Percentiles rank a stretch among this genome's conserved stretches.
Conservation (phyloP, 2,888 invertebrate species). For the Petrolisthes cinctipes region DNA sequence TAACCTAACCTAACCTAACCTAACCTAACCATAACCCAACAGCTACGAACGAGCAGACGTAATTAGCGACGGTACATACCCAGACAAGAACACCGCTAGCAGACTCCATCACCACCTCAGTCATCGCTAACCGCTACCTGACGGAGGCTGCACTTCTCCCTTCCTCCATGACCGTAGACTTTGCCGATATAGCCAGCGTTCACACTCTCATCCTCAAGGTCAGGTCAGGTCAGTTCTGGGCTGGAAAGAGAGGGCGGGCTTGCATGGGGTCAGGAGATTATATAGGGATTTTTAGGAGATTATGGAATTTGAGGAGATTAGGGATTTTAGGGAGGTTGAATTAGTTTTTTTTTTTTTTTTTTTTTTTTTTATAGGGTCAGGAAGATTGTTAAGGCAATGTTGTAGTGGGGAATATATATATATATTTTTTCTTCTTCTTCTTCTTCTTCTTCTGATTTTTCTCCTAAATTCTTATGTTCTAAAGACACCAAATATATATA, state of each 20-base stretch:
- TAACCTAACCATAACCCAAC: background rate
- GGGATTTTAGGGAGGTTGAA: too few relatives aligned
- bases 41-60: conserved; percentile 53
- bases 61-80: conserved; percentile 56
- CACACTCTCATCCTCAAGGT: conserved; percentile 59
- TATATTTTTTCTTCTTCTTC: too few relatives aligned
- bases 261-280: background rate
- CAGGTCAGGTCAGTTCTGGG: background rate
- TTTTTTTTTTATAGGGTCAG: too few relatives aligned
- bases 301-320: too few relatives aligned
- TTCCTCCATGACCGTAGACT: conserved; percentile 60
- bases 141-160: conserved; percentile 57
- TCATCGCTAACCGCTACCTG: conserved; percentile 61
- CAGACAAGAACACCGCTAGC: conserved; percentile 56
- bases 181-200: conserved; percentile 48
- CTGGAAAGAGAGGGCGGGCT: background rate
- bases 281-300: too few relatives aligned
- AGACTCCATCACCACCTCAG: conserved; percentile 59
- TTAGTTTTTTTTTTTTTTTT: too few relatives aligned
- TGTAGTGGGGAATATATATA: too few relatives aligned
- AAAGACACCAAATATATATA: too few relatives aligned
- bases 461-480: too few relatives aligned
- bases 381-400: too few relatives aligned
- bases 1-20: too few relatives aligned
- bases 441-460: too few relatives aligned